Percentiles rank a stretch among this genome's conserved stretches.
Conservation (phyloP, 2,797 vertebrate genomes). For the Streptopelia turtur region DNA sequence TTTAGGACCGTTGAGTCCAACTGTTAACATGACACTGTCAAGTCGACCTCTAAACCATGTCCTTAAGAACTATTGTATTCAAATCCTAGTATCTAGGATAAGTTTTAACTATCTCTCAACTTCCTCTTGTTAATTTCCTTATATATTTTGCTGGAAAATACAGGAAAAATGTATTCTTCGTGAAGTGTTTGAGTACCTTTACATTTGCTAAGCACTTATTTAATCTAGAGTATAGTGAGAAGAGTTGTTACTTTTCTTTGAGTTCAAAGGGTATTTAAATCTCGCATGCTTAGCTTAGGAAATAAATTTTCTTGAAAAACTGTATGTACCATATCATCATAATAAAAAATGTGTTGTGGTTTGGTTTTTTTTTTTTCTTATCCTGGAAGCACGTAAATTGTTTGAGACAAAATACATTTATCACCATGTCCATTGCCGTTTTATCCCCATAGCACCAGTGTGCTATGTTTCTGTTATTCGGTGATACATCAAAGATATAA, state of each 20-base stretch:
- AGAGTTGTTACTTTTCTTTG: background rate
- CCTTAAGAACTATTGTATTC: background rate
- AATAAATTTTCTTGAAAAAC: background rate
- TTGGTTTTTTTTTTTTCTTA: background rate
- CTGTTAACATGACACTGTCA: no score
- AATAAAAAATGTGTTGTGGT: background rate
- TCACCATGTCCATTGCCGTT: background rate
- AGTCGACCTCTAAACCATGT: no score
- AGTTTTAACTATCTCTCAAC: background rate
- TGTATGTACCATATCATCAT: no score
- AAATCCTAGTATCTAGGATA: background rate
- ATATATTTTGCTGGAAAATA: background rate
- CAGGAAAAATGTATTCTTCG: rapidly evolving
- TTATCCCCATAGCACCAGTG: rapidly evolving
- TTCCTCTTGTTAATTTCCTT: background rate
- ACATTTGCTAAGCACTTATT: rapidly evolving
- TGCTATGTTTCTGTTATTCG: background rate
- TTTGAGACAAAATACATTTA: background rate
- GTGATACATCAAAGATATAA: background rate
- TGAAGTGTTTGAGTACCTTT: background rate
- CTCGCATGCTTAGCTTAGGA: background rate
- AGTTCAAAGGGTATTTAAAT: background rate
- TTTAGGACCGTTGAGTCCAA: no score
- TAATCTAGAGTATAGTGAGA: background rate
- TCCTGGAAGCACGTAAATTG: background rate